Percentiles rank a stretch among this genome's conserved stretches.
phyloP scores from a whole-genome alignment of 2,797 vertebrate genomes.

The Rousettus madagascariensis region DNA sequence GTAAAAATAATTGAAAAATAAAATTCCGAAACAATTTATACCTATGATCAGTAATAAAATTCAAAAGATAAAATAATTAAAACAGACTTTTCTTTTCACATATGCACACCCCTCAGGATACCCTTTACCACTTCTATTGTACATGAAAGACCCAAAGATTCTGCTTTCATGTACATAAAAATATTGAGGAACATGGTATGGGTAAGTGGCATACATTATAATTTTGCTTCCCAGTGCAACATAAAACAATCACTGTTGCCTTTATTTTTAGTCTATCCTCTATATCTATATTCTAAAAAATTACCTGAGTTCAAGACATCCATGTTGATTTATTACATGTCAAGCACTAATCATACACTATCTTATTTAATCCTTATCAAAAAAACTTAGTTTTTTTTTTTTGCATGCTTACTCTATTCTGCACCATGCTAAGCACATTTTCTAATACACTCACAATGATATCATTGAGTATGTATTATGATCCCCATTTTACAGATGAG shows the following conservation, averaged over 20 bases:
- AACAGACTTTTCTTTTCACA: background rate
- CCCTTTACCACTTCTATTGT: background rate
- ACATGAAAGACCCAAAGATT: background rate
- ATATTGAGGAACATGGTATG: background rate
- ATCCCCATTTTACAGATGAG: background rate
- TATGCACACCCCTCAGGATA: background rate
- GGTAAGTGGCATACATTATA: background rate
- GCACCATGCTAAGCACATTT: background rate
- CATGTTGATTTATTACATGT: background rate
- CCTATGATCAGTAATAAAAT: background rate
- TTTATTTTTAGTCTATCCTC: slow-evolving; percentile 10
- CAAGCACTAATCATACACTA: background rate
- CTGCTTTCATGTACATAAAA: background rate
- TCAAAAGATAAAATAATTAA: background rate
- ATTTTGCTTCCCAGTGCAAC: background rate
- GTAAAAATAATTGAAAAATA: background rate
- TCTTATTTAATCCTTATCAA: background rate
- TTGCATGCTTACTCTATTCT: background rate
- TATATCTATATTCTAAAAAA: background rate
- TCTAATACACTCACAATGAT: background rate
- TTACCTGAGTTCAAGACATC: background rate
- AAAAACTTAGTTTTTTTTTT: background rate
- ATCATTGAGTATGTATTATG: background rate
- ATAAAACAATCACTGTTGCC: background rate
- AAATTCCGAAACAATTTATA: background rate